Conservation (phyloP, 2,888 invertebrate genomes). For the Plebejus melissa region DNA sequence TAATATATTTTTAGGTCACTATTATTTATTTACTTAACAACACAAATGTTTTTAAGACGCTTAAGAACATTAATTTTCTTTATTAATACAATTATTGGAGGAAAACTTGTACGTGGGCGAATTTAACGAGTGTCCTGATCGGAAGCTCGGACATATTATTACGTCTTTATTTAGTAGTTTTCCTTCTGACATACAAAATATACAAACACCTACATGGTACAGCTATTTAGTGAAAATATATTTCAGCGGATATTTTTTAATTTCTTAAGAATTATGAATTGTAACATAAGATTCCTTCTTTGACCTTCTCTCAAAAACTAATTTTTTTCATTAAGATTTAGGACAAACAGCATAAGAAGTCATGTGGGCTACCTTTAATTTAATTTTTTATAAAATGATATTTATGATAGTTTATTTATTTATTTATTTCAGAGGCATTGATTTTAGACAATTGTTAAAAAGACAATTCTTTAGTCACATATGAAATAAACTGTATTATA, state of each 20-base stretch:
- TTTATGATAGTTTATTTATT: no score
- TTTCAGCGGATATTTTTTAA: no score
- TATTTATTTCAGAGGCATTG: no score
- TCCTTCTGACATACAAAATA: not conserved
- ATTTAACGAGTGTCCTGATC: not conserved
- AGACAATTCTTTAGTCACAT: not conserved
- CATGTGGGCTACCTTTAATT: no score
- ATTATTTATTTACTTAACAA: not conserved
- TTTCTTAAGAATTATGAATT: no score
- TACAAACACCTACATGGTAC: not conserved
- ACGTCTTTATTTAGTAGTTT: not conserved
- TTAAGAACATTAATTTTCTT: not conserved
- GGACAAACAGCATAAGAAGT: no score
- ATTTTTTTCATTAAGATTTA: no score
- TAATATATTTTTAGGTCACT: not conserved
- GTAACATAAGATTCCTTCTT: no score
- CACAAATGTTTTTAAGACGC: not conserved
- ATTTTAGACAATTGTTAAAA: no score
- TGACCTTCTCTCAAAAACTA: no score
- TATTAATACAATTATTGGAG: not conserved
- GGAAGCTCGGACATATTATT: not conserved
- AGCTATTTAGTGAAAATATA: no score
- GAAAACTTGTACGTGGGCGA: conserved; percentile 1
- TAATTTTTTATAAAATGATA: no score
- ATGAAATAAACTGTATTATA: not conserved